Base-by-base conservation (phyloP, 2,888 invertebrate species). In the Troides oblongomaculatus region DNA sequence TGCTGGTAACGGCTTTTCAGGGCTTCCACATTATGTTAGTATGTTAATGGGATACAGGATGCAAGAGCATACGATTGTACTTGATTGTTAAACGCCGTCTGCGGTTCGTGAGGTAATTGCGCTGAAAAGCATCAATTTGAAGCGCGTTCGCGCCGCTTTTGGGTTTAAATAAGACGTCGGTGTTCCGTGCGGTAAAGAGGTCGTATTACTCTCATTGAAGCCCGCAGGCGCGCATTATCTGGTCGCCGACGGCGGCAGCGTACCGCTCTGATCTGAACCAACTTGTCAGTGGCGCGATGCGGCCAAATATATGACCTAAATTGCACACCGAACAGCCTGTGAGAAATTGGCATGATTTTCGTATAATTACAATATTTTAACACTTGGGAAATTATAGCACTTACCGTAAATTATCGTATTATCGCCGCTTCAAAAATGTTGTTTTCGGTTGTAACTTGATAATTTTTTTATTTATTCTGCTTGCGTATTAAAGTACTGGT, bases 141-240 rank as follows among this genome's bases (percentile, higher is more conserved):
- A 79, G 78, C 81, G 83, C 79, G 82, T 87, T 88, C 85, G 84
- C 78, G 79, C 84, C 85, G 84, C 82, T 84, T 88, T 88, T 87
- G 86, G 84, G 75, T 81, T 86, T 91, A 89, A 92, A 90, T 92
- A 90, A 92, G 92, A 92, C 89, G 90, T 92, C 88, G 86, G 79
- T 82, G 82, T 81, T 84, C 82, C 79, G 85, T 83, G 84, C 83
- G 84, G 87, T 89, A 88, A 90, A 90, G 88, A 89, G 87, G 86
- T 83, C 80, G 85, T 86, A 89, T 90, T 90, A 90, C 87, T 88
- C 88, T 88, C 85, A 88, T 89, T 86, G 86, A 81, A 80, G 89
- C 90, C 87, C 77, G 78, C 72, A 77, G 86, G 90, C 84, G 79
- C 74, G 78, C 81, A 91, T 91, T 90, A 91, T 83, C 86, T 80